Evolutionary conservation across 1,140 invertebrate species (phyloP), one percentile per base, ranked within the genome.

Genomic region (Uloborus diversus): DNA sequence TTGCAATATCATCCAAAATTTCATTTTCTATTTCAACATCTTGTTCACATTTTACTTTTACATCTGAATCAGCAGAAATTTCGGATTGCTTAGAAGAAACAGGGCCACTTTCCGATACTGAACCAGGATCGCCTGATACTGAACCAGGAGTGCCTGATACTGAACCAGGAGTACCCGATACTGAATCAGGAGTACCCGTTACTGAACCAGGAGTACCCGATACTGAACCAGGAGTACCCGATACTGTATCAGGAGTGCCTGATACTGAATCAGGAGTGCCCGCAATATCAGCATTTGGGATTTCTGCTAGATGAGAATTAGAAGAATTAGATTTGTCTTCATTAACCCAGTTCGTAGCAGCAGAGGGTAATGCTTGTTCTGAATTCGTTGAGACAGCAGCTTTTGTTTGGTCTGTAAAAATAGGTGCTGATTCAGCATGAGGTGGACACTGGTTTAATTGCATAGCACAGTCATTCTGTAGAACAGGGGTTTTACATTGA

Each of bases 381-480:
- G 73, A 78, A 66, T 78, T 78, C 7, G 71, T 75, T 28, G 73
- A 65, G 30, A 78, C 62, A 35, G 73, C 61, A 9, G 73, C 73
- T 78, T 66, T 37, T 37, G 62, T 78, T 49, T 78, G 73, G 53
- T 78, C 73, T 25, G 73, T 78, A 42, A 78, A 78, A 11, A 65
- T 33, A 53, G 73, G 73, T 0, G 73, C 73, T 37, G 73, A 78
- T 35, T 78, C 73, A 28, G 73, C 73, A 65, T 78, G 73, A 13
- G 73, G 73, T 32, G 73, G 73, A 37, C 73, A 78, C 23, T 78
- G 49, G 14, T 61, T 7, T 14, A 65, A 30, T 25, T 28, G 27
- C 30, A 56, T 37, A 4, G 32, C 14, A 42, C 57, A 49, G 37
- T 73, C 73, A 56, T 66, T 66, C 51, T 65, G 61, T 35, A 14